These are phyloP conservation scores for Caenorhabditis inopinata DNA, from an alignment of 1,140 invertebrate species.

Conservation along the genomic window DNA sequence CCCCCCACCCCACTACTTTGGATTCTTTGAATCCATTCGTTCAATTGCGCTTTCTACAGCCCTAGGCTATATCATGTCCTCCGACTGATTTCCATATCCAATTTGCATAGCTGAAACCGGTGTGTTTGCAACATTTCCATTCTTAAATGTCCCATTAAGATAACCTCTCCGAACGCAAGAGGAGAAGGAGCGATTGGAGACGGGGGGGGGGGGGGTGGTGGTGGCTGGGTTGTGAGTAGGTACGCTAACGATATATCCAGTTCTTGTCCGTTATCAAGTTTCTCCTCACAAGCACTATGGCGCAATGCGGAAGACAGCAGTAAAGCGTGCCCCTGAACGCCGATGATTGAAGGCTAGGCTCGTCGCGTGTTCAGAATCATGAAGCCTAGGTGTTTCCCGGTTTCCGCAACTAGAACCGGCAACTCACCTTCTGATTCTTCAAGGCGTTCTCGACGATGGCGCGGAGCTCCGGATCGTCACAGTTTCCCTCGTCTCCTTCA, in stretches of 20 bases:
- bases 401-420: too few relatives aligned
- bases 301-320: not conserved
- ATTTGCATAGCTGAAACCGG: not conserved
- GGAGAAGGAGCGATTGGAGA: too few relatives aligned
- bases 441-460: slow-evolving; percentile 48
- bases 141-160: slow-evolving; percentile 26
- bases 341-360: too few relatives aligned
- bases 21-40: too few relatives aligned
- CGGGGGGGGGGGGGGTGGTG: not conserved
- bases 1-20: too few relatives aligned
- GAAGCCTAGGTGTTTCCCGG: too few relatives aligned
- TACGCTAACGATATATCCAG: slow-evolving; percentile 29
- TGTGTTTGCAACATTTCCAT: slow-evolving; percentile 21
- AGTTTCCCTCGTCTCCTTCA: slow-evolving; percentile 46
- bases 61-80: not conserved
- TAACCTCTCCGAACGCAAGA: too few relatives aligned
- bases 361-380: too few relatives aligned
- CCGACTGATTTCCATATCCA: not conserved
- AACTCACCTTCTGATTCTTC: slow-evolving; percentile 32
- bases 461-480: slow-evolving; percentile 50
- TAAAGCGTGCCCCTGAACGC: too few relatives aligned
- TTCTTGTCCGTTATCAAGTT: slow-evolving; percentile 28
- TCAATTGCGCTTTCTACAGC: too few relatives aligned
- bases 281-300: not conserved
- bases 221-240: not conserved